Percentiles rank a stretch among this genome's conserved stretches.
phyloP scores from a whole-genome alignment of 2,797 vertebrate species.

The Alcedo quadribrachys region DNA sequence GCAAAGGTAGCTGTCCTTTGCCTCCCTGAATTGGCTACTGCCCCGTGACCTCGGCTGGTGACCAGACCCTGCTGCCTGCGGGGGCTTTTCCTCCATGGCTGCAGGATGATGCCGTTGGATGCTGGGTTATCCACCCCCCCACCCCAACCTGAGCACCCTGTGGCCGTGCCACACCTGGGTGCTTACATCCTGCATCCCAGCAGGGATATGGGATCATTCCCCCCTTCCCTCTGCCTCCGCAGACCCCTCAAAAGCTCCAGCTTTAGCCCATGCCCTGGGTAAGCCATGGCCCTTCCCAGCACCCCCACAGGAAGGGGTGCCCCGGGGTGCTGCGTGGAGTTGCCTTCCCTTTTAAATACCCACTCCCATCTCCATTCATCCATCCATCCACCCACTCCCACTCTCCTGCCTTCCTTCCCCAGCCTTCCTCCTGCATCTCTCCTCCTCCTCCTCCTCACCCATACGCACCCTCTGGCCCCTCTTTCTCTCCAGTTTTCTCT shows the following conservation, averaged over 20 bases:
- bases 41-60: background rate
- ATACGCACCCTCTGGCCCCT: constrained; percentile 9
- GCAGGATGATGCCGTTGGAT: background rate
- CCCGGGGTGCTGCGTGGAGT: background rate
- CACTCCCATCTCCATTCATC: constrained; percentile 32
- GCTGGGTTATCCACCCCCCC: background rate
- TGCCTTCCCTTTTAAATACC: constrained; percentile 83
- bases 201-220: background rate
- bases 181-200: background rate
- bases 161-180: rapidly evolving
- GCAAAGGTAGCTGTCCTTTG: background rate
- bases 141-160: background rate
- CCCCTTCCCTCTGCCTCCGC: background rate
- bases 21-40: background rate
- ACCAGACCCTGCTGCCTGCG: background rate
- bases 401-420: constrained; percentile 61
- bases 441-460: constrained; percentile 23
- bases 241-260: background rate
- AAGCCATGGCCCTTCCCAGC: background rate
- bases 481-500: constrained; percentile 32
- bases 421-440: constrained; percentile 23
- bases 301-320: background rate
- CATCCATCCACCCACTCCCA: constrained; percentile 31
- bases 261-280: rapidly evolving
- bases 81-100: background rate